Conservation (phyloP, 2,888 invertebrate species). For the Abrostola triplasia region DNA sequence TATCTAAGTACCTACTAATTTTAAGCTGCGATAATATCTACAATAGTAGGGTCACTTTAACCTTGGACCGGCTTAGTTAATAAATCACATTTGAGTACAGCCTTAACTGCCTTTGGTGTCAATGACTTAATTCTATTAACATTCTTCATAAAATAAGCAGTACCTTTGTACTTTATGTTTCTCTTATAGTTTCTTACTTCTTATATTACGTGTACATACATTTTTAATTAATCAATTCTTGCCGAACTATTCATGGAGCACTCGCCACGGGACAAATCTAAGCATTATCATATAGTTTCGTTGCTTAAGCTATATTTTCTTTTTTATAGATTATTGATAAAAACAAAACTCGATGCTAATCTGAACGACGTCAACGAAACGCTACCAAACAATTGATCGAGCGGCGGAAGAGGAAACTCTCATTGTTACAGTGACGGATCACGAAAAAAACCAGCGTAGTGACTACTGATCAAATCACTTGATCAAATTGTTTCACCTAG, state of each 20-base stretch:
- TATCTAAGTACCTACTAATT: conserved; percentile 20
- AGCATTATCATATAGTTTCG: background rate
- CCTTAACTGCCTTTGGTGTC: conserved; percentile 15
- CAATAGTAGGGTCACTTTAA: conserved; percentile 14
- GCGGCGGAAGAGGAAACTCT: conserved; percentile 58
- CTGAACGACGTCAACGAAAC: conserved; percentile 51
- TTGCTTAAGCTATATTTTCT: conserved; percentile 12
- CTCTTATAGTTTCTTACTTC: too few relatives aligned
- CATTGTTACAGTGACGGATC: conserved; percentile 55
- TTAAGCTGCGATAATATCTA: conserved; percentile 23
- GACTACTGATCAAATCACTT: conserved; percentile 42
- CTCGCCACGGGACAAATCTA: conserved; percentile 17
- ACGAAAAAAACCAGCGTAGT: conserved; percentile 42
- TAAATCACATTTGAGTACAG: conserved; percentile 28
- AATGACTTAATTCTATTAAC: conserved; percentile 16
- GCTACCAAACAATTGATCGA: conserved; percentile 45
- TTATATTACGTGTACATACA: too few relatives aligned
- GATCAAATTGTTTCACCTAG: conserved; percentile 43
- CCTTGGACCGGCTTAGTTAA: conserved; percentile 37
- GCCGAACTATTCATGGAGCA: conserved; percentile 15
- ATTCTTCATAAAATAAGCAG: too few relatives aligned
- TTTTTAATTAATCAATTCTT: too few relatives aligned
- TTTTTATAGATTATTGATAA: conserved; percentile 52
- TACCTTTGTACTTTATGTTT: too few relatives aligned
- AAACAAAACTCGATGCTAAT: conserved; percentile 43